phyloP scores from a whole-genome alignment of 2,797 vertebrate genomes.

The Okamejei kenojei region DNA sequence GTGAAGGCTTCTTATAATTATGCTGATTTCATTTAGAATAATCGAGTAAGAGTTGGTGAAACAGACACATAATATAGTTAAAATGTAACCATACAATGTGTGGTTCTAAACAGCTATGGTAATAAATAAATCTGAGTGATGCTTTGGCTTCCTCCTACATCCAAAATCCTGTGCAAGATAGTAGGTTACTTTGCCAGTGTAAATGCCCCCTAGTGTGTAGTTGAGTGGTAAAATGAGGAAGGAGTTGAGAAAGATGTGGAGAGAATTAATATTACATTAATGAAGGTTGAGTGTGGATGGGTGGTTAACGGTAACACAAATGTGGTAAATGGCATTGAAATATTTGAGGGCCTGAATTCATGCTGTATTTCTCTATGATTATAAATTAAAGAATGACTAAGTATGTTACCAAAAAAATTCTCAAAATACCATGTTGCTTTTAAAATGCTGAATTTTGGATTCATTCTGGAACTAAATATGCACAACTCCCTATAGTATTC shows the following conservation, averaged over 20 bases:
- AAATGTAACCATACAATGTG: no score
- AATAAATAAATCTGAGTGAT: not conserved
- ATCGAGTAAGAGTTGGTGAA: no score
- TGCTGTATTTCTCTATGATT: not conserved
- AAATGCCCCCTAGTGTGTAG: no score
- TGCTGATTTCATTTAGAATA: not conserved
- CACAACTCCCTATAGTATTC: constrained; percentile 20
- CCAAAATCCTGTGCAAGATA: no score
- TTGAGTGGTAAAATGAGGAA: no score
- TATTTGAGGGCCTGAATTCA: no score
- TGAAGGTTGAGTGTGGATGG: no score
- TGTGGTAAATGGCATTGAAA: not conserved
- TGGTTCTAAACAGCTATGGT: not conserved
- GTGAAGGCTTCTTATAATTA: not conserved
- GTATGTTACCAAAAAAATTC: not conserved
- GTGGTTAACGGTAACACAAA: no score
- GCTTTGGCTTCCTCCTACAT: no score
- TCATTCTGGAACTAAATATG: not conserved
- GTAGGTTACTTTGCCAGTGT: no score
- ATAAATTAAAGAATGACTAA: not conserved
- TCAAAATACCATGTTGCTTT: not conserved
- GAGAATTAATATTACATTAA: no score
- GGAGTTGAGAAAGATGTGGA: no score
- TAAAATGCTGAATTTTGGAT: constrained; percentile 20
- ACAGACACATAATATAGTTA: not conserved